Conservation (phyloP, 2,888 invertebrate genomes). For the Xanthorhoe spadicearia region DNA sequence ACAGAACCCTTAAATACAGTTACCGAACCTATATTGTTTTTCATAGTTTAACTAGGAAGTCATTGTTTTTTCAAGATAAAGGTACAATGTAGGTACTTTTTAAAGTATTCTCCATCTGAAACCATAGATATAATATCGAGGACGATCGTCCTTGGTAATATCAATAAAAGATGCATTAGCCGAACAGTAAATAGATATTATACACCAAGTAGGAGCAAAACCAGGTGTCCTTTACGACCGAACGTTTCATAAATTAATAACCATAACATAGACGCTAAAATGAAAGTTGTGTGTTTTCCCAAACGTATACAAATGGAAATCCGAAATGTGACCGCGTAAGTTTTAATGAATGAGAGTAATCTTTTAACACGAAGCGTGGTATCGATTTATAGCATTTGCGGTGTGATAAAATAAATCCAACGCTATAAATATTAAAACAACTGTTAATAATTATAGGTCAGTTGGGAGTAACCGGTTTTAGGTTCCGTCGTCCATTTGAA, state of each 20-base stretch:
- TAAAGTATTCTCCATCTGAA: too few relatives aligned
- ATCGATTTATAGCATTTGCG: slow-evolving; percentile 29
- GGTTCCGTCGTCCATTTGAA: neutral
- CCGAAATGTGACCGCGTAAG: slow-evolving; percentile 15
- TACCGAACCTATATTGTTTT: too few relatives aligned
- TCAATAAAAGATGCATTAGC: neutral
- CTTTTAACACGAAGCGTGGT: slow-evolving; percentile 14
- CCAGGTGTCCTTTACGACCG: neutral
- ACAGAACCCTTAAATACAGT: too few relatives aligned
- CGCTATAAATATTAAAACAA: slow-evolving; percentile 13
- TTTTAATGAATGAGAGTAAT: slow-evolving; percentile 21
- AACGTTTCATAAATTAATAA: slow-evolving; percentile 1
- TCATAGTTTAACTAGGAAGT: too few relatives aligned
- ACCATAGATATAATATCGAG: too few relatives aligned
- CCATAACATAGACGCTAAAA: slow-evolving; percentile 4
- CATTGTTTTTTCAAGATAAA: too few relatives aligned
- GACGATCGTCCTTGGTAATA: too few relatives aligned
- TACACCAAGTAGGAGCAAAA: neutral
- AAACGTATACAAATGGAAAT: slow-evolving; percentile 14
- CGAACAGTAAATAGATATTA: neutral
- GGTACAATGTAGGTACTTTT: too few relatives aligned
- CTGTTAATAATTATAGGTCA: slow-evolving; percentile 5
- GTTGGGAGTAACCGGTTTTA: neutral
- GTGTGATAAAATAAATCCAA: slow-evolving; percentile 25
- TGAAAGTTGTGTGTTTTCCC: slow-evolving; percentile 9